Conservation (phyloP, 2,888 invertebrate species). For the Gordius sp. region DNA sequence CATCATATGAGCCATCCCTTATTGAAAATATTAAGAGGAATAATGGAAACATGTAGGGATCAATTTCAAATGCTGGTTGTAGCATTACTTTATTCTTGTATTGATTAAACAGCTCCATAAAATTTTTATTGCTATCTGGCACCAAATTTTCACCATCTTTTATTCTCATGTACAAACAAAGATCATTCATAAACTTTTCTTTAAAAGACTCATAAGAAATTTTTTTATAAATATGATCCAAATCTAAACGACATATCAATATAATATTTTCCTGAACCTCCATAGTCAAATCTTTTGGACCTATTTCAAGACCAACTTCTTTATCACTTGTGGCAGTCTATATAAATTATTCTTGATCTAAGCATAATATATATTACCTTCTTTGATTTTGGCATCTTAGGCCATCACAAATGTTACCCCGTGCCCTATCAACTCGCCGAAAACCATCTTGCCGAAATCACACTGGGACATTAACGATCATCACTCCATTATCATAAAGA, state of each 20-base stretch:
- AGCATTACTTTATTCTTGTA: neutral
- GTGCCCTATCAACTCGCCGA: no score
- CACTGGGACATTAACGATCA: no score
- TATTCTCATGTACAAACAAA: neutral
- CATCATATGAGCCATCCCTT: neutral
- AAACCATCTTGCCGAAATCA: no score
- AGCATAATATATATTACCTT: no score
- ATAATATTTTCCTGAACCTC: neutral
- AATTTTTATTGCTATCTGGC: neutral
- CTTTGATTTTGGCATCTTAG: no score
- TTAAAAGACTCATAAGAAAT: neutral
- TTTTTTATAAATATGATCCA: neutral
- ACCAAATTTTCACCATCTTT: neutral
- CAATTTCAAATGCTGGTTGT: neutral
- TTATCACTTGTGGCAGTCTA: no score
- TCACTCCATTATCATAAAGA: no score
- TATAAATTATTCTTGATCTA: no score
- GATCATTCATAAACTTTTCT: neutral
- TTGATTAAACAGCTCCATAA: slow-evolving; percentile 4
- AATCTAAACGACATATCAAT: neutral
- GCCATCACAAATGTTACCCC: no score
- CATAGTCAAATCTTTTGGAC: neutral
- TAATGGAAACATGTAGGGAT: slow-evolving; percentile 5
- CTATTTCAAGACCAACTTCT: no score
- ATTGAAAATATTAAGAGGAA: slow-evolving; percentile 12